Conservation (phyloP, 2,113 vertebrate species). For the Microtus richardsoni region DNA sequence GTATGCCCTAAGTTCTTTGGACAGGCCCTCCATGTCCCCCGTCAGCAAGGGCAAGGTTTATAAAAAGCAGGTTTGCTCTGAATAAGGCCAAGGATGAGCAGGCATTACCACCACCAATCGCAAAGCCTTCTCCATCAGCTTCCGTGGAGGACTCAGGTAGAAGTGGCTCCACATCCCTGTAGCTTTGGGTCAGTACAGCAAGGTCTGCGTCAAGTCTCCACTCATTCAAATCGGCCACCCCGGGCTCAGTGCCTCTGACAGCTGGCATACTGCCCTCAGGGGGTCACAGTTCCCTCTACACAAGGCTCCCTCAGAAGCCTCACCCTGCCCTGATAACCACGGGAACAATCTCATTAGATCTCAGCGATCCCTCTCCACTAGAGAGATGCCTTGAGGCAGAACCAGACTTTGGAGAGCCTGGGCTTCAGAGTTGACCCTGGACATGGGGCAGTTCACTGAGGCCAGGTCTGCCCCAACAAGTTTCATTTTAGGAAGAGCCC, state of each 20-base stretch:
- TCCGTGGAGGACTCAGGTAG: fast-evolving
- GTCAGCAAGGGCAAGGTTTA: neutral
- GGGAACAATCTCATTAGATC: neutral
- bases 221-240: neutral
- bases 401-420: fast-evolving
- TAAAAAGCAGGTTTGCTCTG: neutral
- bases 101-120: fast-evolving
- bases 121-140: fast-evolving
- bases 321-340: fast-evolving
- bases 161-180: fast-evolving
- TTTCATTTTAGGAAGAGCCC: too few species aligned
- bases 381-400: neutral
- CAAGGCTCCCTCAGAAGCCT: neutral
- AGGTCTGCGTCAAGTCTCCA: neutral
- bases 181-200: neutral
- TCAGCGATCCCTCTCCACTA: neutral
- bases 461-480: too few species aligned
- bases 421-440: fast-evolving
- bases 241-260: neutral
- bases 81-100: neutral
- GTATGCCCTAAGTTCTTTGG: neutral
- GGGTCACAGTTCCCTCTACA: neutral
- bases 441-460: fast-evolving
- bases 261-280: too few species aligned
- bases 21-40: neutral